Evolutionary conservation across 2,888 invertebrate genomes (phyloP).

Genomic region (Arctia plantaginis): DNA sequence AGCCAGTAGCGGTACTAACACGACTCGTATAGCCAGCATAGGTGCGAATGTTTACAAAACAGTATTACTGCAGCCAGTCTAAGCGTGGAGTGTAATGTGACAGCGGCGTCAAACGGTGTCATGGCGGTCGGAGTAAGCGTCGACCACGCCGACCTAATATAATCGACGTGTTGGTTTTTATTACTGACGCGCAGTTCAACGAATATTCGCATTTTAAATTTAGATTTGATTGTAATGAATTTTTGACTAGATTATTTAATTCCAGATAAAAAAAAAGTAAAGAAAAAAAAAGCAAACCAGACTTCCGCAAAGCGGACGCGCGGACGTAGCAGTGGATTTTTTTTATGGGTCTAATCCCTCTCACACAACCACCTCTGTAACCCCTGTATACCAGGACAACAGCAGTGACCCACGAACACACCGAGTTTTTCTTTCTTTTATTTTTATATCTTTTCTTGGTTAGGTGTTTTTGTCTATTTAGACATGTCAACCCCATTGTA

Average conservation of each 20-base stretch:
- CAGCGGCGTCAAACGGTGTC: neutral
- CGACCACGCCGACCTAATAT: neutral
- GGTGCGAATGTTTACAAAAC: conserved; percentile 11
- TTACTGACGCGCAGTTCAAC: neutral
- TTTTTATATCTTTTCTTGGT: too few species aligned
- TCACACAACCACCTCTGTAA: too few species aligned
- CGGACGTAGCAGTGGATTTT: too few species aligned
- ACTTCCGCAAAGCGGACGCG: too few species aligned
- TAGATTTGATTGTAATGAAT: neutral
- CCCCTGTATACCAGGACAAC: too few species aligned
- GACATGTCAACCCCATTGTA: too few species aligned
- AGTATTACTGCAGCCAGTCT: neutral
- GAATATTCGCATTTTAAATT: neutral
- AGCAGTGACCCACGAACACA: too few species aligned
- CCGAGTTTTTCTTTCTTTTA: too few species aligned
- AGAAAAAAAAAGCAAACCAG: too few species aligned
- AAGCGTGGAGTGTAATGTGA: neutral
- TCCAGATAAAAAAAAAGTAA: too few species aligned
- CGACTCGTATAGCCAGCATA: neutral
- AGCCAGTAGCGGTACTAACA: neutral
- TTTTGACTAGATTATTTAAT: neutral
- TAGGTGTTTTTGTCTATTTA: too few species aligned
- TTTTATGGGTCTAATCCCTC: too few species aligned
- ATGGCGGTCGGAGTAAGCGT: neutral
- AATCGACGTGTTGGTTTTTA: neutral